phyloP scores from a whole-genome alignment of 1,140 invertebrate genomes.

The Lordiphosa mommai region DNA sequence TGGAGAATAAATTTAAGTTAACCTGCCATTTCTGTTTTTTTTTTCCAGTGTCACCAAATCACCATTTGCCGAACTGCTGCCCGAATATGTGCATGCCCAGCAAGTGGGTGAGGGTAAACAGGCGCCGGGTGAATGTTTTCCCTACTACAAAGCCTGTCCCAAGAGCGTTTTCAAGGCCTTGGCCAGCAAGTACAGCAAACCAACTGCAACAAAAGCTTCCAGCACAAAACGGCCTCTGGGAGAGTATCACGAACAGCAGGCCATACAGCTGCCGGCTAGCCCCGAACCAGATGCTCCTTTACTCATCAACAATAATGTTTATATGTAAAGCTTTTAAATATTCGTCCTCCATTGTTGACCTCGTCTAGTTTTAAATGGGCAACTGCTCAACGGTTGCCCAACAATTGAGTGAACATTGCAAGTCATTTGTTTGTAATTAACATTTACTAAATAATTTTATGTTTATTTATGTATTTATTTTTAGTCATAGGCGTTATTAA shows the following conservation, averaged over 20 bases:
- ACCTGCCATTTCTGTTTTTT: slow-evolving; percentile 13
- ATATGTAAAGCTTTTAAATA: slow-evolving; percentile 35
- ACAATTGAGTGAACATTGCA: slow-evolving; percentile 61
- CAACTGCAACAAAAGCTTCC: slow-evolving; percentile 9
- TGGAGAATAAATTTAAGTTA: too few relatives aligned
- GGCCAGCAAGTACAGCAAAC: slow-evolving; percentile 84
- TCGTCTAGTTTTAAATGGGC: slow-evolving; percentile 41
- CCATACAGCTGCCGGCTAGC: slow-evolving; percentile 43
- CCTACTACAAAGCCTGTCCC: slow-evolving; percentile 90
- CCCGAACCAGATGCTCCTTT: slow-evolving; percentile 5
- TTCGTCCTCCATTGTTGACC: slow-evolving; percentile 19
- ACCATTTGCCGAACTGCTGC: slow-evolving; percentile 85
- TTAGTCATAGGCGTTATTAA: slow-evolving; percentile 62
- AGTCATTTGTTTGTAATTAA: slow-evolving; percentile 75
- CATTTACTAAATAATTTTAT: slow-evolving; percentile 57
- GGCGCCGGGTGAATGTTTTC: slow-evolving; percentile 88
- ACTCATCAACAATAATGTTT: slow-evolving; percentile 31
- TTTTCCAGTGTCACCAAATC: slow-evolving; percentile 87
- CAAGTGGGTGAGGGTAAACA: slow-evolving; percentile 83
- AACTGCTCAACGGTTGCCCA: slow-evolving; percentile 17
- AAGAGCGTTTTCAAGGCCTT: slow-evolving; percentile 87
- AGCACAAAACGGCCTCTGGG: slow-evolving; percentile 33
- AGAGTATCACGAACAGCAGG: slow-evolving; percentile 65
- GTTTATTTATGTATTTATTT: slow-evolving; percentile 60
- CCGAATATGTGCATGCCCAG: slow-evolving; percentile 90